These are phyloP conservation scores for Megaleporinus macrocephalus DNA, from an alignment of 2,113 vertebrate genomes.

Conservation along the genomic window DNA sequence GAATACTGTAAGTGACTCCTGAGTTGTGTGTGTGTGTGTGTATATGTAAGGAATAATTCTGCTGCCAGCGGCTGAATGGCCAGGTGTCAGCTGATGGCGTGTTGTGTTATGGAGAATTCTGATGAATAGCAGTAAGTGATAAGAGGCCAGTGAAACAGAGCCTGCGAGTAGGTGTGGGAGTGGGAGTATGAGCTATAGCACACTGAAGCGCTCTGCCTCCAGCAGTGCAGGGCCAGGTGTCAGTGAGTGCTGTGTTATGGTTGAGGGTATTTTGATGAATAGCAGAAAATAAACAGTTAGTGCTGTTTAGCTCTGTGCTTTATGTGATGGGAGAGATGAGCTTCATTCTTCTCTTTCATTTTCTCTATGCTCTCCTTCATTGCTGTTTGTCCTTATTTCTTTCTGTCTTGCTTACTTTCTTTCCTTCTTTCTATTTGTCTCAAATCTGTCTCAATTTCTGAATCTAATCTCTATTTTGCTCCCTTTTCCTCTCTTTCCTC, in stretches of 20 bases:
- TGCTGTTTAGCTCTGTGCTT: constrained; percentile 22
- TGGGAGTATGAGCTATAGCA: not conserved
- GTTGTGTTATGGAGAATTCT: constrained; percentile 4
- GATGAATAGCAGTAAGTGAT: constrained; percentile 4
- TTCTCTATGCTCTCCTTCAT: not conserved
- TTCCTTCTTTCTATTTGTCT: no score
- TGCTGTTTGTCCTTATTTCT: not conserved
- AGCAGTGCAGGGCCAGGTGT: constrained; percentile 22
- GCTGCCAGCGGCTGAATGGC: not conserved
- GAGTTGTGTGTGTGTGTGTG: not conserved
- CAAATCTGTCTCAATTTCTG: no score
- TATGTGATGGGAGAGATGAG: constrained; percentile 14
- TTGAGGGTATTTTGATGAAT: constrained; percentile 15
- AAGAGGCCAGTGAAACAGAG: not conserved
- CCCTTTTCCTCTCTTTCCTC: not conserved
- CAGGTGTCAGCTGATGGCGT: not conserved
- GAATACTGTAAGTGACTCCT: not conserved
- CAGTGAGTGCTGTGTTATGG: constrained; percentile 24
- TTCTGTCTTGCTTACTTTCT: not conserved
- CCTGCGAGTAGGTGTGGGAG: not conserved
- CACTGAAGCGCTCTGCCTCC: not conserved
- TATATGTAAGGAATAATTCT: not conserved
- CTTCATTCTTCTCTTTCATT: not conserved
- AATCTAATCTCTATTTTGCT: no score
- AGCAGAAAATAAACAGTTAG: not conserved